These are phyloP conservation scores for Stegastes partitus DNA, from an alignment of 2,113 vertebrate genomes.

Conservation along the genomic window DNA sequence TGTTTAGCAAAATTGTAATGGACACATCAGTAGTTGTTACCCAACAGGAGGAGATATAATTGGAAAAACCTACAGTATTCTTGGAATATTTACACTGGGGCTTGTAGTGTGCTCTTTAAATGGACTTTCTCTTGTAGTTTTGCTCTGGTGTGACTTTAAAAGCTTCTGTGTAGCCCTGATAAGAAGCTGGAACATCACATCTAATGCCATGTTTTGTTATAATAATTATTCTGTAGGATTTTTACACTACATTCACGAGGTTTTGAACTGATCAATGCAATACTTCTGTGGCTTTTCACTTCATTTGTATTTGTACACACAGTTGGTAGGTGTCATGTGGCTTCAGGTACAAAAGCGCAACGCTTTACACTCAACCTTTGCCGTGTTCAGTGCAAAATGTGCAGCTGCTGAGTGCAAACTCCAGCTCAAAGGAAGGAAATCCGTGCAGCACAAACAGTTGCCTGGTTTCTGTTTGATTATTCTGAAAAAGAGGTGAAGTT, in stretches of 20 bases:
- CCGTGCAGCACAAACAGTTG: not conserved
- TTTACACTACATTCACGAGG: not conserved
- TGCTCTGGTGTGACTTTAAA: not conserved
- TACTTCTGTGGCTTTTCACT: not conserved
- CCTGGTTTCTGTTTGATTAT: not conserved
- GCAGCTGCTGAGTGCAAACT: not conserved
- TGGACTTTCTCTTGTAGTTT: not conserved
- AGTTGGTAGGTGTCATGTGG: slow-evolving; percentile 31
- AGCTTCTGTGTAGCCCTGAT: not conserved
- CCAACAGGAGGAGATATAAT: not conserved
- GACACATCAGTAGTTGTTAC: not conserved
- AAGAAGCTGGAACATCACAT: too few relatives aligned
- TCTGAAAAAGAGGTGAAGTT: not conserved
- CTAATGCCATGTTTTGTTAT: not conserved
- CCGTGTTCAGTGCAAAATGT: not conserved
- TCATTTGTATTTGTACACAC: slow-evolving; percentile 28
- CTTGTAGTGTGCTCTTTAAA: not conserved
- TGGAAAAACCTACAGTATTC: not conserved
- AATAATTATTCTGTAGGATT: not conserved
- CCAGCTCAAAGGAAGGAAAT: not conserved
- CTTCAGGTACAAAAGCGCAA: slow-evolving; percentile 7
- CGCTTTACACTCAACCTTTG: not conserved
- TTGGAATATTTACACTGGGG: not conserved
- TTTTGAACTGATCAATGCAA: not conserved
- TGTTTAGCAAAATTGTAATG: not conserved